These are phyloP conservation scores for Rhaphigaster nebulosa DNA, from an alignment of 2,888 invertebrate species.

Conservation along the genomic window DNA sequence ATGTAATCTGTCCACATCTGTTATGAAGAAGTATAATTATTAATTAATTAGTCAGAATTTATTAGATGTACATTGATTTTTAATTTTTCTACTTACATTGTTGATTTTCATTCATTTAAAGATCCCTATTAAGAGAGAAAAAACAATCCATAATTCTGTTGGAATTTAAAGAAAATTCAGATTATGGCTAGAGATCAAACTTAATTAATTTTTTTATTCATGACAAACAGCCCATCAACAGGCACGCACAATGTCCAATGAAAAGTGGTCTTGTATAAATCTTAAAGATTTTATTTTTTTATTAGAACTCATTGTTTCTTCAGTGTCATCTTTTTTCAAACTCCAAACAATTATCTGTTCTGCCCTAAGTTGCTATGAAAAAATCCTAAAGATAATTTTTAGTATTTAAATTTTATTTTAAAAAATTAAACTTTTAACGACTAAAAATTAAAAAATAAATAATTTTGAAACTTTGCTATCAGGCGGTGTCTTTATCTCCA, in stretches of 20 bases:
- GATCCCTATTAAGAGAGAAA: not conserved
- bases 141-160: not conserved
- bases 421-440: not conserved
- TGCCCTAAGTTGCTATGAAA: not conserved
- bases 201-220: not conserved
- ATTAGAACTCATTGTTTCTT: not conserved
- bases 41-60: not conserved
- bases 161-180: not conserved
- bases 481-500: slow-evolving; percentile 49
- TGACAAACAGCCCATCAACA: too few relatives aligned
- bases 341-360: not conserved
- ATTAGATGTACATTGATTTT: not conserved
- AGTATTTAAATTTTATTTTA: not conserved
- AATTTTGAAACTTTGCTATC: not conserved
- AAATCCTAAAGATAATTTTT: not conserved
- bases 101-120: slow-evolving; percentile 12
- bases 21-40: not conserved
- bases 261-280: too few relatives aligned
- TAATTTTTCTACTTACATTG: not conserved
- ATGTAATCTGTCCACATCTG: too few relatives aligned
- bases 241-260: too few relatives aligned
- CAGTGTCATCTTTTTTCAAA: not conserved
- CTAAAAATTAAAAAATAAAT: not conserved
- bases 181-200: not conserved
- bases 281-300: not conserved